Evolutionary conservation across 2,888 invertebrate species (phyloP).

Genomic region (Drosophila sordidapex): DNA sequence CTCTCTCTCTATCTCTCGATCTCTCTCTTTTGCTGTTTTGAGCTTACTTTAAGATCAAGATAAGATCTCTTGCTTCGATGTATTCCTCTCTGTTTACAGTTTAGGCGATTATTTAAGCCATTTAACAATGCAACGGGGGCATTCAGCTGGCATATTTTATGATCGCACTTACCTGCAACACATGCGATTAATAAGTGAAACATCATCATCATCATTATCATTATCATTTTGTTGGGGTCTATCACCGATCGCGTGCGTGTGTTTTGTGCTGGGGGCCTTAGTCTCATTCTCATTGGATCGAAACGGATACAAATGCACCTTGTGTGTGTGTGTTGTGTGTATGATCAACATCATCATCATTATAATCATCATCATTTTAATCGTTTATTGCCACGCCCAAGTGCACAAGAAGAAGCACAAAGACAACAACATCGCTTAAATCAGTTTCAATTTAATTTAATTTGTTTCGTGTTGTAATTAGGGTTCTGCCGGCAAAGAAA

Average conservation of each 20-base stretch:
- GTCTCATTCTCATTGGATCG: slow-evolving; percentile 42
- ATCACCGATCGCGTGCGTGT: slow-evolving; percentile 51
- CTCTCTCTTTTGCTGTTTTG: no score
- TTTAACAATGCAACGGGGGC: slow-evolving; percentile 1
- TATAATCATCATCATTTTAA: slow-evolving; percentile 33
- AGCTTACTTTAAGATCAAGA: neutral
- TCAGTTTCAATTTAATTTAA: slow-evolving; percentile 69
- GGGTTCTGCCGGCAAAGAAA: slow-evolving; percentile 51
- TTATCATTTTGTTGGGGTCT: slow-evolving; percentile 16
- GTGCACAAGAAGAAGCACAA: slow-evolving; percentile 26
- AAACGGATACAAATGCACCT: slow-evolving; percentile 69
- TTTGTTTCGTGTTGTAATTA: slow-evolving; percentile 66
- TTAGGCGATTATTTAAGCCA: neutral
- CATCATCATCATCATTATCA: slow-evolving; percentile 22
- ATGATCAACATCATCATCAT: neutral
- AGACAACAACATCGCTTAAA: slow-evolving; percentile 35
- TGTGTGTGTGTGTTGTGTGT: neutral
- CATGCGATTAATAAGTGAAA: slow-evolving; percentile 54
- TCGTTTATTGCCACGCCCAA: slow-evolving; percentile 57
- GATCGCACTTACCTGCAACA: slow-evolving; percentile 40
- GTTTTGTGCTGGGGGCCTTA: slow-evolving; percentile 30
- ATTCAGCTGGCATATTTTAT: slow-evolving; percentile 18
- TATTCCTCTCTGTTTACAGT: neutral
- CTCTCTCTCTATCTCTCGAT: no score
- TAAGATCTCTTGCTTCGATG: neutral